phyloP scores from a whole-genome alignment of 2,113 vertebrate genomes.

The Melanerpes aurifrons region DNA sequence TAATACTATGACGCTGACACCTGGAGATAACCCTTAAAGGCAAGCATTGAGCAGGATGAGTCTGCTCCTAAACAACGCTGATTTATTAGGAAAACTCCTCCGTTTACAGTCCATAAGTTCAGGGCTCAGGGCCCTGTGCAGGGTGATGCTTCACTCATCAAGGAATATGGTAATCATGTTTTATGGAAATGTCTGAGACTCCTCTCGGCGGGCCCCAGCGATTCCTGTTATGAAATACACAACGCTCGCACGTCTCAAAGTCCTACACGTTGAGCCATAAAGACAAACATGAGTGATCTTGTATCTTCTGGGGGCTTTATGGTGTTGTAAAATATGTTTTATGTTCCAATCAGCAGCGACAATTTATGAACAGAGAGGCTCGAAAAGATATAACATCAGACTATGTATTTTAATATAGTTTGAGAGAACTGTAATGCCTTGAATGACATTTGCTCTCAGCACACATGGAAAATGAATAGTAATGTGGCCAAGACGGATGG shows the following conservation, averaged over 20 bases:
- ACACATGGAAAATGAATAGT: constrained; percentile 70
- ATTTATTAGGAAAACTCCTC: constrained; percentile 68
- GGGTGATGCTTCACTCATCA: constrained; percentile 28
- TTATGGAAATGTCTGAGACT: constrained; percentile 53
- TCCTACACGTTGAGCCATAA: constrained; percentile 67
- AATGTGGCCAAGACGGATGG: constrained; percentile 60
- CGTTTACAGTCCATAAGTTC: constrained; percentile 49
- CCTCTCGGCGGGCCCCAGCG: constrained; percentile 6
- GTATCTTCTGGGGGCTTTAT: constrained; percentile 73
- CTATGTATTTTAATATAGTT: constrained; percentile 73
- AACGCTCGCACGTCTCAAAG: constrained; percentile 29
- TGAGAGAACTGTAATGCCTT: constrained; percentile 63
- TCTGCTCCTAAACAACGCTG: constrained; percentile 38
- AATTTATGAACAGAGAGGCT: constrained; percentile 74
- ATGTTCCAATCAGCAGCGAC: constrained; percentile 70
- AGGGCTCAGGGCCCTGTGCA: constrained; percentile 24
- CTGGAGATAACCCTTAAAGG: constrained; percentile 9
- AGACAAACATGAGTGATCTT: constrained; percentile 76
- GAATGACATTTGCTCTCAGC: constrained; percentile 67
- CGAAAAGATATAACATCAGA: constrained; percentile 52
- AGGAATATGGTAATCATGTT: constrained; percentile 49
- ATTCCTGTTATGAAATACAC: constrained; percentile 51
- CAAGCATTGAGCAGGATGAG: neutral
- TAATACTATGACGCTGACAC: neutral
- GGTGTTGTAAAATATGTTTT: constrained; percentile 74